Conservation (phyloP, 2,888 invertebrate species). For the Platycheirus albimanus region DNA sequence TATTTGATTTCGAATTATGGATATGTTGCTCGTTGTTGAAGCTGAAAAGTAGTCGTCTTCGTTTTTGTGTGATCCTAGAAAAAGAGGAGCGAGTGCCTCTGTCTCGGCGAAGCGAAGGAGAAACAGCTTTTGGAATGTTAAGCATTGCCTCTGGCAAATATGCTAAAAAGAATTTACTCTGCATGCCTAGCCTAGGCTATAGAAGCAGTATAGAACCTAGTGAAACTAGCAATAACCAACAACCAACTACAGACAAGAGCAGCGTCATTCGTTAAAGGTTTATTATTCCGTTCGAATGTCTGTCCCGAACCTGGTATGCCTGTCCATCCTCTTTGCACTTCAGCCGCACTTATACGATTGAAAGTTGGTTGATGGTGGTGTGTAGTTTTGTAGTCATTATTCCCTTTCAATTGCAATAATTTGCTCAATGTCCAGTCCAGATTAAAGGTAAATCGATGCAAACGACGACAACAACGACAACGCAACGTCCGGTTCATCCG, state of each 20-base stretch:
- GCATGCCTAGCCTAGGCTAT: conserved; percentile 51
- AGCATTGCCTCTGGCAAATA: conserved; percentile 61
- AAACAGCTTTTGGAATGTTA: conserved; percentile 53
- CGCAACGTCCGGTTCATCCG: conserved; percentile 58
- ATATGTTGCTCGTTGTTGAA: conserved; percentile 41
- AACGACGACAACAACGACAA: conserved; percentile 66
- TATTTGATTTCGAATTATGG: conserved; percentile 62
- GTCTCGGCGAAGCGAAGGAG: background rate
- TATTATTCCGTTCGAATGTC: conserved; percentile 56
- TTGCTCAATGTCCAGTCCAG: conserved; percentile 73
- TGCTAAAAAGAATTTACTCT: conserved; percentile 68
- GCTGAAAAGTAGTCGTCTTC: background rate
- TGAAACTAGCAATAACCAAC: no score
- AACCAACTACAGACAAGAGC: conserved; percentile 10
- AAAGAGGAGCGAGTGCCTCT: conserved; percentile 6
- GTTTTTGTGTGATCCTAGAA: conserved; percentile 5
- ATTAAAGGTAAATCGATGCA: conserved; percentile 74
- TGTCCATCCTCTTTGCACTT: conserved; percentile 61
- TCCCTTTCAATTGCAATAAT: conserved; percentile 74
- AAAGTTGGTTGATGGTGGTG: conserved; percentile 33
- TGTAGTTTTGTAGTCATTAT: conserved; percentile 68
- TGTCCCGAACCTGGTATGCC: conserved; percentile 41
- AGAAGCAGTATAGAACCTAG: no score
- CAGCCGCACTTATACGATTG: conserved; percentile 31
- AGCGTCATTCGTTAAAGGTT: conserved; percentile 69